Evolutionary conservation across 2,888 invertebrate species (phyloP).

Genomic region (Orthonevra nobilis): DNA sequence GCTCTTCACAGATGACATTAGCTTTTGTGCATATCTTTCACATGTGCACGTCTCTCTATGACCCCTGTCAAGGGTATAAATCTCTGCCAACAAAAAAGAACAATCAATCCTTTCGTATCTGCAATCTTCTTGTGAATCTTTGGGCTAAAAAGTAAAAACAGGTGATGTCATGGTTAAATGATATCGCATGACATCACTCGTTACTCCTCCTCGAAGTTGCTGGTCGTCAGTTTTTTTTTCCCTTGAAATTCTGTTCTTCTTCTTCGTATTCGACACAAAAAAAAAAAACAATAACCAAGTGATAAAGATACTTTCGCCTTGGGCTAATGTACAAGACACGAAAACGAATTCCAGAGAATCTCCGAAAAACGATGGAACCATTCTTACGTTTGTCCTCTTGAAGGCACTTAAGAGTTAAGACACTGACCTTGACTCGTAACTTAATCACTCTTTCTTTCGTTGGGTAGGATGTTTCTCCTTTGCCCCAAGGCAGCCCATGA

Average conservation of each 20-base stretch:
- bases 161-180: slow-evolving; percentile 56
- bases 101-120: not conserved
- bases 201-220: slow-evolving; percentile 15
- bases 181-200: slow-evolving; percentile 58
- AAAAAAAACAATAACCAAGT: not conserved
- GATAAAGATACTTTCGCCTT: slow-evolving; percentile 13
- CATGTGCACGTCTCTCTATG: too few relatives aligned
- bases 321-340: slow-evolving; percentile 9
- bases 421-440: slow-evolving; percentile 55
- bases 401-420: slow-evolving; percentile 37
- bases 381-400: not conserved
- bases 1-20: not conserved
- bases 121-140: slow-evolving; percentile 46
- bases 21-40: slow-evolving; percentile 4
- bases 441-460: slow-evolving; percentile 61
- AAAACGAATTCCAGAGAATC: slow-evolving; percentile 34
- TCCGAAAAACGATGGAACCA: slow-evolving; percentile 17
- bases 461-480: slow-evolving; percentile 40
- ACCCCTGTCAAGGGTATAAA: too few relatives aligned
- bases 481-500: too few relatives aligned
- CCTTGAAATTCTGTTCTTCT: slow-evolving; percentile 22
- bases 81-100: not conserved
- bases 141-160: slow-evolving; percentile 9
- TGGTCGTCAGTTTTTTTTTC: slow-evolving; percentile 1
- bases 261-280: not conserved